A percentile compares a stretch with the other conserved stretches of the same genome.
Conservation (phyloP, 2,113 vertebrate genomes). For the Micronycteris hirsuta region DNA sequence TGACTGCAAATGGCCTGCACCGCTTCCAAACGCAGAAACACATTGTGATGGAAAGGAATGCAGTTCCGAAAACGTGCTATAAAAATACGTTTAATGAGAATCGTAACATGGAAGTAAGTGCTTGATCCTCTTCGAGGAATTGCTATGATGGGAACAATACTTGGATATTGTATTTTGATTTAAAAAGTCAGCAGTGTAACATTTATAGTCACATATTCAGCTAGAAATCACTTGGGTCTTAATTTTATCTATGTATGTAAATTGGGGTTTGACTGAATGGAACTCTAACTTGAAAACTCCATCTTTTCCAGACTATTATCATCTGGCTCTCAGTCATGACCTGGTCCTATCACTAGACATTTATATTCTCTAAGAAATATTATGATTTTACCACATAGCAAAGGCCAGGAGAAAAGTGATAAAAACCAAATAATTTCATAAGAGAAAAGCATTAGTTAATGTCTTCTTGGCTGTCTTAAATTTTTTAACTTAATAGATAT, state of each 20-base stretch:
- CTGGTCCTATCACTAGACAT: slow-evolving; percentile 1
- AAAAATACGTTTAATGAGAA: slow-evolving; percentile 31
- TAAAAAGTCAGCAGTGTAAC: neutral
- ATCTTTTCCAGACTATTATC: slow-evolving; percentile 47
- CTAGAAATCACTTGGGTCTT: slow-evolving; percentile 53
- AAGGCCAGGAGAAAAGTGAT: slow-evolving; percentile 57
- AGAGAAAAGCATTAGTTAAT: slow-evolving; percentile 22
- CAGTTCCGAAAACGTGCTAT: neutral
- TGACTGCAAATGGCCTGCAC: slow-evolving; percentile 24
- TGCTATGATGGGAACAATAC: neutral
- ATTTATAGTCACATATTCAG: slow-evolving; percentile 20
- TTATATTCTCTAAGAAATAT: neutral
- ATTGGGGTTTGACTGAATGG: slow-evolving; percentile 71
- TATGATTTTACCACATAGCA: slow-evolving; percentile 35
- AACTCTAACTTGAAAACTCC: slow-evolving; percentile 69
- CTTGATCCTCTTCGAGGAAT: neutral
- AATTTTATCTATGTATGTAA: slow-evolving; percentile 17
- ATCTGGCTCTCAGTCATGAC: neutral
- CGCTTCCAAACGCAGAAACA: slow-evolving; percentile 24
- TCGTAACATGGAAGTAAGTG: neutral
- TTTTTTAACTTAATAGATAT: neutral
- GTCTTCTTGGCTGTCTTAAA: neutral
- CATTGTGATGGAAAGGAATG: neutral
- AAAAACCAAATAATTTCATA: slow-evolving; percentile 17
- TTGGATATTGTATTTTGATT: neutral